Evolutionary conservation across 2,797 vertebrate species (phyloP), one percentile per base, ranked within the genome.

Genomic region (Microctenopoma stevenorrisi): DNA sequence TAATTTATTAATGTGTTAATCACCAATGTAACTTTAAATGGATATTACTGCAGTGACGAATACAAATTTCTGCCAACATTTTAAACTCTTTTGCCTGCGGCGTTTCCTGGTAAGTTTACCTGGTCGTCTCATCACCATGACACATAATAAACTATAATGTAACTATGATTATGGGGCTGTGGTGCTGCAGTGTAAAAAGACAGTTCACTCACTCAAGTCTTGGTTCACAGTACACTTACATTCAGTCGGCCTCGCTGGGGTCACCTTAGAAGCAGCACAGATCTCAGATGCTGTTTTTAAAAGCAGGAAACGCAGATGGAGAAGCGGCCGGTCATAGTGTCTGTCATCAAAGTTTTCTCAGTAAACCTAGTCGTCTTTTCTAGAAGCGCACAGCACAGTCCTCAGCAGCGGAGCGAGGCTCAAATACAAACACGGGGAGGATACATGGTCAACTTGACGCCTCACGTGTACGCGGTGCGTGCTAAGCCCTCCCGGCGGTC

Each of bases 401-500:
- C 51, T 58, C 44, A 0, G 37, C 22, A 3, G 68, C 50, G 50
- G 48, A 18, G 70, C n/a, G 47, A 37, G 12, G 16, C 64, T 68
- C 49, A 13, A 13, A 55, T 14, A 50, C 57, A 58, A 66, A 83
- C 76, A 76, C 50, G 49, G 44, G 47, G 37, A 53, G 35, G 25
- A 55, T 58, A 64, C 66, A 33, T 22, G 38, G 49, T n/a, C 12
- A 70, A 74, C 37, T 60, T 68, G 76, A 26, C 69, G 50, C 38
- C 84, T 88, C 87, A 89, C 88, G 86, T 89, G 87, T 85, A 47
- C 2, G 2, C 28, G 44, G 62, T 87, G 43, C 87, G 87, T 88
- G 88, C 81, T 0, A 63, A 28, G 44, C 38, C 68, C 44, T 62
- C 59, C 52, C 59, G 13, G 66, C 64, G 12, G 58, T 57, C 60